These are phyloP conservation scores for Neopelma chrysocephalum DNA, from an alignment of 2,797 vertebrate species.

Conservation along the genomic window DNA sequence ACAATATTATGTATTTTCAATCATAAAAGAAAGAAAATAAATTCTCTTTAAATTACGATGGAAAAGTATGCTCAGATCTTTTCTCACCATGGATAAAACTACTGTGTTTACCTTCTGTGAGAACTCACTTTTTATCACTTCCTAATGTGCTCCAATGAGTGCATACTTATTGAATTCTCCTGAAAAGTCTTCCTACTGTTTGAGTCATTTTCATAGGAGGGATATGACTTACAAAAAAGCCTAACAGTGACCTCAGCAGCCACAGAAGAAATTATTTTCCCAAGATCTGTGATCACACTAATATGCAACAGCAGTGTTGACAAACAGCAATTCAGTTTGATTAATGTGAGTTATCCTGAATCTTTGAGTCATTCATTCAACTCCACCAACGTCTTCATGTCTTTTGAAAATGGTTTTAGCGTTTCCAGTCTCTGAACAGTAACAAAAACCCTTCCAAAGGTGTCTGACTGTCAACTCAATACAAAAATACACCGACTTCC, in stretches of 20 bases:
- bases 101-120: background rate
- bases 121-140: background rate
- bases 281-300: background rate
- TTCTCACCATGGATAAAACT: background rate
- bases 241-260: background rate
- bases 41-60: background rate
- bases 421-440: background rate
- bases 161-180: background rate
- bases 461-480: background rate
- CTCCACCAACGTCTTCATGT: background rate
- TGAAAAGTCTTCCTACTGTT: background rate
- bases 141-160: background rate
- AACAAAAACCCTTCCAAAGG: background rate
- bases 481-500: background rate
- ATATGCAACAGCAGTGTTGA: background rate
- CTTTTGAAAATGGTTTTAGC: background rate
- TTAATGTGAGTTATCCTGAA: background rate
- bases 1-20: background rate
- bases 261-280: background rate
- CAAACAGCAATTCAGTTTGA: background rate
- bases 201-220: background rate
- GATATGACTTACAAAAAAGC: background rate
- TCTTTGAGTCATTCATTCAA: background rate
- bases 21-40: background rate
- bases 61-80: background rate